Base-by-base conservation (phyloP, 2,113 vertebrate species). In the Tautogolabrus adspersus region DNA sequence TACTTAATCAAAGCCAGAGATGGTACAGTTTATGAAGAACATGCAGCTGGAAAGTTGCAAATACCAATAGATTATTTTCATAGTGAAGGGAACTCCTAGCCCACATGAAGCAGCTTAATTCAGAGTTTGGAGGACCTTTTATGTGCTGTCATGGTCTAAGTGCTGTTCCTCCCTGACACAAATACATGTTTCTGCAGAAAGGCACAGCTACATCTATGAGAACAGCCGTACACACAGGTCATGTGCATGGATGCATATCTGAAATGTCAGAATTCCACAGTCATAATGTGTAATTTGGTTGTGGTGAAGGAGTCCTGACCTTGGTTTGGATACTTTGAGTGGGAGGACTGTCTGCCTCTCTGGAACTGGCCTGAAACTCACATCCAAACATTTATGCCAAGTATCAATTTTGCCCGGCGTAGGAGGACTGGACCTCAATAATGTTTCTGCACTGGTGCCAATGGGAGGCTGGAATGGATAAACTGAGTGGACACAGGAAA, bases 271-370 rank as follows among this genome's bases (percentile, higher is more conserved):
- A 91, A 85, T 81, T 85, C 77, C 77, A 73, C 80, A 88, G 66
- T 71, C 76, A 70, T 77, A 74, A 76, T 84, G 80, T 88, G 86
- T 86, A 87, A 86, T 88, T 90, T 87, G 60, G 76, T 63, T 51
- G 87, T n/a, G 82, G 86, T 79, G 23, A 66, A 81, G 72, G 37
- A 90, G 83, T 86, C 79, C 15, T 85, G 88, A 88, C 83, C 87
- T 89, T 75, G 79, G 88, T 89, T 87, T 87, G 77, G 77, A 85
- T 75, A 65, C 75, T 74, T 60, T 40, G 77, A 84, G 77, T 86
- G 78, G 82, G 81, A 86, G 72, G 75, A 80, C 64, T 76, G 69
- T 84, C 85, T 85, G 74, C 75, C 58, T 75, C 79, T 77, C 37
- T 1, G 54, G 60, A 79, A 64, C 64, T 72, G 67, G 69, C 75